Conservation (phyloP, 2,888 invertebrate species). For the Tachina fera region DNA sequence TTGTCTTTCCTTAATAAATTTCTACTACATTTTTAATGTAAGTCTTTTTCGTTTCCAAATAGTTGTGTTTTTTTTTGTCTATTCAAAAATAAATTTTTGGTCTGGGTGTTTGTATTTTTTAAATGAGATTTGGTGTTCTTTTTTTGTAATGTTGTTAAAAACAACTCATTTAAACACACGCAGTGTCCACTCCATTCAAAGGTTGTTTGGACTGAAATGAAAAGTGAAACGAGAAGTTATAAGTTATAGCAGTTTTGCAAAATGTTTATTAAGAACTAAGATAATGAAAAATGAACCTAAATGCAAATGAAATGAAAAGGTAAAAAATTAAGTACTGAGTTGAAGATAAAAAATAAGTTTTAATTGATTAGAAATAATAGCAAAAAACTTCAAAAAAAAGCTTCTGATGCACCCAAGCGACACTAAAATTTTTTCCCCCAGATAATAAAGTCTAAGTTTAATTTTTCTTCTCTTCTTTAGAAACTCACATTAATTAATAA, state of each 20-base stretch:
- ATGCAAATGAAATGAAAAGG: background rate
- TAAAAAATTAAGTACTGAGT: background rate
- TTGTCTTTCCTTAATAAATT: constrained; percentile 37
- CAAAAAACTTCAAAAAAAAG: too few relatives aligned
- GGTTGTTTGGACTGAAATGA: constrained; percentile 90
- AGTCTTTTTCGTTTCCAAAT: constrained; percentile 47
- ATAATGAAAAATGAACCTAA: background rate
- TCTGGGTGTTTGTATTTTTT: constrained; percentile 35
- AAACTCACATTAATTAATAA: too few relatives aligned
- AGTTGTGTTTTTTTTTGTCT: constrained; percentile 23
- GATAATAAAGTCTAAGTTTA: too few relatives aligned
- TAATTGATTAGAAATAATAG: too few relatives aligned
- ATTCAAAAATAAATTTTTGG: constrained; percentile 39
- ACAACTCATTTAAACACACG: constrained; percentile 86
- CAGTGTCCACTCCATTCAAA: constrained; percentile 90
- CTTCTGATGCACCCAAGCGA: too few relatives aligned
- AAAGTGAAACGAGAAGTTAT: constrained; percentile 36
- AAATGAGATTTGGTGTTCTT: constrained; percentile 25
- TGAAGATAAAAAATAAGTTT: background rate
- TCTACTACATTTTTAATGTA: constrained; percentile 43
- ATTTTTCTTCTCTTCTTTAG: too few relatives aligned
- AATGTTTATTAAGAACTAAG: background rate
- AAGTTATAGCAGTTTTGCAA: constrained; percentile 84
- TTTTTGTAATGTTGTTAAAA: background rate
- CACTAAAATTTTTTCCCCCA: too few relatives aligned